Evolutionary conservation across 2,797 vertebrate genomes (phyloP).

Genomic region (Garrulus glandarius): DNA sequence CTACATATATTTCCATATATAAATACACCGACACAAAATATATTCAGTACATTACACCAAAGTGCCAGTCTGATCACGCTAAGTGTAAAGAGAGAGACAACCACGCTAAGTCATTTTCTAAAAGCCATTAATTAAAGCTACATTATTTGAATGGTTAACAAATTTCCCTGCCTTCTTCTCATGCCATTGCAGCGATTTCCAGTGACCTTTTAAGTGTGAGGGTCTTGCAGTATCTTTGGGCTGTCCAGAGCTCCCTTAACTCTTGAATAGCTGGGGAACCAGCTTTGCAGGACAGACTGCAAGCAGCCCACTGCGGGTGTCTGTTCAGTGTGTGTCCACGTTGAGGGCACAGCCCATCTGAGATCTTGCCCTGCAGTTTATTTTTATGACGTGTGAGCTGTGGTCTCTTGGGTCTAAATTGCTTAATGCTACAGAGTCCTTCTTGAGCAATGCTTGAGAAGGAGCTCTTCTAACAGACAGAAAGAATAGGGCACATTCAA

Average conservation of each 20-base stretch:
- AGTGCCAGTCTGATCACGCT: background rate
- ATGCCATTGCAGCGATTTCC: background rate
- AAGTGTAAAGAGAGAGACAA: background rate
- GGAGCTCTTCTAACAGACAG: background rate
- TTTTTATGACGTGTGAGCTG: background rate
- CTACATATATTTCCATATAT: conserved; percentile 32
- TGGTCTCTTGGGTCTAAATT: background rate
- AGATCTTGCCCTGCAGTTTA: background rate
- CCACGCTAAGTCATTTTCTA: background rate
- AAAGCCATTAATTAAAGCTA: background rate
- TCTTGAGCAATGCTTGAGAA: background rate
- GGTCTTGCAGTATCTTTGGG: background rate
- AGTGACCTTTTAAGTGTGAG: background rate
- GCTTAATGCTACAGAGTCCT: background rate
- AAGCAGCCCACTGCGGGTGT: background rate
- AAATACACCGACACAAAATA: background rate
- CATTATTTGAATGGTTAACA: background rate
- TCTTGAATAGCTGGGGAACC: background rate
- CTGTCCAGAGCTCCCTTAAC: background rate
- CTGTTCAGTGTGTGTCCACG: rapidly evolving
- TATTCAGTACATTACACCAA: background rate
- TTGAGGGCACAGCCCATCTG: background rate
- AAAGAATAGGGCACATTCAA: background rate
- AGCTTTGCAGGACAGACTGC: background rate
- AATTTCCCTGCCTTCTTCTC: background rate